phyloP scores from a whole-genome alignment of 2,888 invertebrate genomes.

The Abrostola triplasia region DNA sequence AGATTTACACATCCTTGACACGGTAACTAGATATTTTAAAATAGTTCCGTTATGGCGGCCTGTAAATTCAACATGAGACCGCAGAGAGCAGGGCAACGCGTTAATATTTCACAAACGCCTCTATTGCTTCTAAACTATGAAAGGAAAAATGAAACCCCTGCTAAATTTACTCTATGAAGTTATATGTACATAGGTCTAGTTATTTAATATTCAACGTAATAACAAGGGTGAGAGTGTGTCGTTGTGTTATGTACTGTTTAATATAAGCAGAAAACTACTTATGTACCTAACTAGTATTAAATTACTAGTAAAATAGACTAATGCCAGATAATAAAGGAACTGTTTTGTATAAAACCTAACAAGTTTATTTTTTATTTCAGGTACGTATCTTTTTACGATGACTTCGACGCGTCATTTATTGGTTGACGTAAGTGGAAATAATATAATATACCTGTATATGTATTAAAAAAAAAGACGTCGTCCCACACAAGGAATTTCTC shows the following conservation, averaged over 20 bases:
- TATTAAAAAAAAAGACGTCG: too few relatives aligned
- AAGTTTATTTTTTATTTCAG: conserved; percentile 46
- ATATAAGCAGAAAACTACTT: background rate
- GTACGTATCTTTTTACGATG: conserved; percentile 48
- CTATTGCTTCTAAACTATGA: conserved; percentile 62
- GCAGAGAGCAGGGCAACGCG: conserved; percentile 38
- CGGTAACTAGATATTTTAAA: conserved; percentile 55
- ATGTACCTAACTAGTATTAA: background rate
- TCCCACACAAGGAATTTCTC: too few relatives aligned
- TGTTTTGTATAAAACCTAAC: conserved; percentile 11
- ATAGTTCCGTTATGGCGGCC: conserved; percentile 44
- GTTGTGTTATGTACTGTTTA: conserved; percentile 12
- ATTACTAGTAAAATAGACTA: background rate
- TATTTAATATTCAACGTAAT: conserved; percentile 43
- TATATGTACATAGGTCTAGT: conserved; percentile 52
- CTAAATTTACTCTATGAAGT: conserved; percentile 51
- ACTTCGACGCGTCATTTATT: conserved; percentile 28
- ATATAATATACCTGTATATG: too few relatives aligned
- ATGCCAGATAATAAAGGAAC: background rate
- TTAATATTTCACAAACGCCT: conserved; percentile 65
- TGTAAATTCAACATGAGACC: conserved; percentile 39
- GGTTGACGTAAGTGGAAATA: conserved; percentile 51
- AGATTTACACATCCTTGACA: conserved; percentile 33
- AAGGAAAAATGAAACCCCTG: conserved; percentile 60
- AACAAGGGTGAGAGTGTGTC: conserved; percentile 18